Conservation (phyloP, 2,797 vertebrate genomes). For the Danio tinwini region DNA sequence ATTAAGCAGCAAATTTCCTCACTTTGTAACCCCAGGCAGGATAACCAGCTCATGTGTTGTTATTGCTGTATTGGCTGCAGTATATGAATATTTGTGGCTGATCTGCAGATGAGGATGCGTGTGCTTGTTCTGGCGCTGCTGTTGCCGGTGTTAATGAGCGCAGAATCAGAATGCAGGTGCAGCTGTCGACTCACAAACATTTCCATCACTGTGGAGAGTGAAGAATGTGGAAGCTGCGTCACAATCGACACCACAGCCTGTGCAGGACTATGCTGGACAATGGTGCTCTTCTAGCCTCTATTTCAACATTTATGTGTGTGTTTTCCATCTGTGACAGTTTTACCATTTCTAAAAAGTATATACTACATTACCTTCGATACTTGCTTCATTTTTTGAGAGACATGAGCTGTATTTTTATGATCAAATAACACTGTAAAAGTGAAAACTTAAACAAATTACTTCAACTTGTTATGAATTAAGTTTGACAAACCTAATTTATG, state of each 20-base stretch:
- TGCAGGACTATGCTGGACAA: slow-evolving; percentile 83
- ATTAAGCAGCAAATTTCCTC: background rate
- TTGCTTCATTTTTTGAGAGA: too few relatives aligned
- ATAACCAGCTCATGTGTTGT: background rate
- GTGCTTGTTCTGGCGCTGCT: slow-evolving; percentile 82
- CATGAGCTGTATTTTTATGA: too few relatives aligned
- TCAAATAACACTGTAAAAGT: too few relatives aligned
- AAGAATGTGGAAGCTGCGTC: slow-evolving; percentile 81
- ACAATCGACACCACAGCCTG: slow-evolving; percentile 85
- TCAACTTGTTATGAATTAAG: too few relatives aligned
- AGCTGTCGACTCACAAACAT: slow-evolving; percentile 81
- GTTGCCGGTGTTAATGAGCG: slow-evolving; percentile 78
- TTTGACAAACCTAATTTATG: too few relatives aligned
- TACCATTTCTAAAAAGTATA: too few relatives aligned
- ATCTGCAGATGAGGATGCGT: slow-evolving; percentile 70
- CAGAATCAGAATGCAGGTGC: slow-evolving; percentile 70
- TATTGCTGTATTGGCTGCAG: slow-evolving; percentile 5
- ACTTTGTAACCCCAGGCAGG: background rate
- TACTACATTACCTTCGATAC: too few relatives aligned
- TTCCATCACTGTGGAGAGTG: slow-evolving; percentile 83
- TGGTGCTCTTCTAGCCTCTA: slow-evolving; percentile 72
- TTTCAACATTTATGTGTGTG: background rate
- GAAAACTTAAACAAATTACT: too few relatives aligned
- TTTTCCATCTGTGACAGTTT: background rate
- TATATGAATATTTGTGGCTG: background rate